Percentiles rank a stretch among this genome's conserved stretches.
phyloP scores from a whole-genome alignment of 2,888 invertebrate species.

The Conistra vaccinii region DNA sequence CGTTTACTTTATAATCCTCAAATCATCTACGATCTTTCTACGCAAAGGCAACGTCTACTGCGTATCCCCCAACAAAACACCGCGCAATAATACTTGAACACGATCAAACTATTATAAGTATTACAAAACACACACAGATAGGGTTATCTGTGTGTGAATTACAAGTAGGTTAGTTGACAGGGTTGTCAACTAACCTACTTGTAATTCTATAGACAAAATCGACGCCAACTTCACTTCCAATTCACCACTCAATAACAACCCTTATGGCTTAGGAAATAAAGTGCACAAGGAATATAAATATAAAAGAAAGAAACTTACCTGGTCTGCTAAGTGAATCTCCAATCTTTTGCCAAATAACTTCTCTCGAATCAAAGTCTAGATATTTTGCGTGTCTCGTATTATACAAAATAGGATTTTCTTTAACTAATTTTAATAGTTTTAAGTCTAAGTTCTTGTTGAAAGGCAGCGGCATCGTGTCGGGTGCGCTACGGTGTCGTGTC shows the following conservation, averaged over 20 bases:
- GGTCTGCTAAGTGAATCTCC: conserved; percentile 81
- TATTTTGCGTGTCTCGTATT: conserved; percentile 81
- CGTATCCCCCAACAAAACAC: neutral
- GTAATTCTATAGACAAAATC: conserved; percentile 22
- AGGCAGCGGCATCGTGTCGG: conserved; percentile 79
- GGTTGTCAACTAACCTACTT: conserved; percentile 49
- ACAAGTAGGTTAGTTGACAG: too few relatives aligned
- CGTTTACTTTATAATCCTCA: neutral
- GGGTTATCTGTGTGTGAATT: too few relatives aligned
- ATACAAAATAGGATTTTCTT: conserved; percentile 80
- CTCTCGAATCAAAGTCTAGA: conserved; percentile 79
- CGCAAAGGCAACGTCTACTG: neutral
- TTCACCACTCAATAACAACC: conserved; percentile 17
- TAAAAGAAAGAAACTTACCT: conserved; percentile 73
- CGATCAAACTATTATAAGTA: conserved; percentile 7
- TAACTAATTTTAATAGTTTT: conserved; percentile 79
- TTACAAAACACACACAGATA: conserved; percentile 39
- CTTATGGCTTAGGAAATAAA: neutral
- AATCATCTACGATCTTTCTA: neutral
- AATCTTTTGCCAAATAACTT: conserved; percentile 86
- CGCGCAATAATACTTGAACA: conserved; percentile 10
- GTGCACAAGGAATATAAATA: conserved; percentile 19
- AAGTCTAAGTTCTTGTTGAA: conserved; percentile 81
- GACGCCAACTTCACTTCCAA: conserved; percentile 40
- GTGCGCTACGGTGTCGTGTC: conserved; percentile 57